A percentile compares a stretch with the other conserved stretches of the same genome.
Conservation (phyloP, 2,888 invertebrate species). For the Altica lythri region DNA sequence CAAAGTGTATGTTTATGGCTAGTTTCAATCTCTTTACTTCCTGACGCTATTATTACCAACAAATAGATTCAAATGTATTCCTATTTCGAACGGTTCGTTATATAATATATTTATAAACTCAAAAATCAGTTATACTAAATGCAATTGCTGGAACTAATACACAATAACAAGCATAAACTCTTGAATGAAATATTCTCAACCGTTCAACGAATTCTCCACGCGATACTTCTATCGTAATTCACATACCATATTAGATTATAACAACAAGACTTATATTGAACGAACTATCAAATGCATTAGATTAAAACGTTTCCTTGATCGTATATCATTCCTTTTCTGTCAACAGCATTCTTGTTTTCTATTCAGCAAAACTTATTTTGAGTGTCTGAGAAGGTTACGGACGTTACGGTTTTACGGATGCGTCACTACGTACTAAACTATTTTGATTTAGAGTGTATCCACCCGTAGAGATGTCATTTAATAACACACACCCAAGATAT, state of each 20-base stretch:
- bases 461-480: slow-evolving; percentile 22
- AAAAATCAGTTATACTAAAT: too few species aligned
- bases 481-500: slow-evolving; percentile 8
- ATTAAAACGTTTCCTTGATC: slow-evolving; percentile 5
- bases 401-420: slow-evolving; percentile 19
- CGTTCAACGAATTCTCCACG: too few species aligned
- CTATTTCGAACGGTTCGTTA: too few species aligned
- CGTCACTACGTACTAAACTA: slow-evolving; percentile 12
- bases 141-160: too few species aligned
- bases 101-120: too few species aligned
- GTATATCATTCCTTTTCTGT: slow-evolving; percentile 9
- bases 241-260: slow-evolving; percentile 6
- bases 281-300: slow-evolving; percentile 1
- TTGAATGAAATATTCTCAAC: too few species aligned
- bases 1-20: too few species aligned
- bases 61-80: too few species aligned
- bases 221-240: neutral
- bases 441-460: slow-evolving; percentile 12
- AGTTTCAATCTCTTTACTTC: too few species aligned
- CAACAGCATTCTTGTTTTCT: slow-evolving; percentile 15
- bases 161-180: too few species aligned
- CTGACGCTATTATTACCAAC: too few species aligned
- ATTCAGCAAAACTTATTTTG: slow-evolving; percentile 4
- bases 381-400: neutral
- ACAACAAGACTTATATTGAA: slow-evolving; percentile 8